Conservation (phyloP, 2,888 invertebrate genomes). For the Sarcophaga carnaria region DNA sequence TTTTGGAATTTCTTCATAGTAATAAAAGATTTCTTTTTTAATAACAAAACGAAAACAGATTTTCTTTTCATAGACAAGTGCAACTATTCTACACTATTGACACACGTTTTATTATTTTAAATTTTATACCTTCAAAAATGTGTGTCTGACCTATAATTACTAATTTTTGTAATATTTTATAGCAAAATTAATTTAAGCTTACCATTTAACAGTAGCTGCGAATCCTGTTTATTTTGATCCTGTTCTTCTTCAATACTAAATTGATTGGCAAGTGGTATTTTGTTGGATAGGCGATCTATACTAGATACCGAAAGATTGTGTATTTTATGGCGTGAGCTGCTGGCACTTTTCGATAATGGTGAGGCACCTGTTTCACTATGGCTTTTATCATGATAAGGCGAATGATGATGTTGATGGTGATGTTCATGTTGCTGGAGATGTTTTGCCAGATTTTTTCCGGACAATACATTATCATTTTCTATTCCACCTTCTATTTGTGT, state of each 20-base stretch:
- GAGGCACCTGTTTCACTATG: conserved; percentile 27
- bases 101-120: no score
- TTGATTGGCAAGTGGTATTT: conserved; percentile 57
- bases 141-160: no score
- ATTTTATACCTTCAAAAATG: no score
- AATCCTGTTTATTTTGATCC: conserved; percentile 67
- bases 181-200: conserved; percentile 25
- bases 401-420: conserved; percentile 16
- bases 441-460: conserved; percentile 24
- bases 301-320: conserved; percentile 54
- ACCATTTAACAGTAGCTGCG: conserved; percentile 70
- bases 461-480: conserved; percentile 21
- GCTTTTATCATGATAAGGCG: conserved; percentile 8
- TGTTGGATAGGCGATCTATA: conserved; percentile 47
- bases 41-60: neutral
- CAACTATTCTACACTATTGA: no score
- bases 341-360: conserved; percentile 63
- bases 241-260: conserved; percentile 65
- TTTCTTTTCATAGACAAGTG: no score
- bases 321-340: conserved; percentile 60
- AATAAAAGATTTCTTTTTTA: neutral
- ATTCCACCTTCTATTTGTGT: conserved; percentile 26
- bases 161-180: no score
- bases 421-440: conserved; percentile 11
- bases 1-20: neutral